These are phyloP conservation scores for Epinephelus lanceolatus DNA, from an alignment of 2,113 vertebrate genomes.

Conservation along the genomic window DNA sequence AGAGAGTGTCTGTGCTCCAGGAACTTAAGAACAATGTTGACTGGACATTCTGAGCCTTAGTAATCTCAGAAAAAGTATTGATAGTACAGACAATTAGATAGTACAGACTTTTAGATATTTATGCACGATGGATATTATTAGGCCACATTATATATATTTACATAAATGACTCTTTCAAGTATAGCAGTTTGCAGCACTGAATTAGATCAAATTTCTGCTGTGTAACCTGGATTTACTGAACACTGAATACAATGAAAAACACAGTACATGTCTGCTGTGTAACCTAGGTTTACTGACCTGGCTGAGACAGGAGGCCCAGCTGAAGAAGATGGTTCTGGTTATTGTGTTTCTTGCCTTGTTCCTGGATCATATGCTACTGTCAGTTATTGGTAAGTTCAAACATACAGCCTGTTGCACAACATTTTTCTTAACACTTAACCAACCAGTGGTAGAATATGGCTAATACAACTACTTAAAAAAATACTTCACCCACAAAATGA, in stretches of 20 bases:
- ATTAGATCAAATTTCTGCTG: too few species aligned
- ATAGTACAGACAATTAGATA: too few species aligned
- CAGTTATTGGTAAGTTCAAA: constrained; percentile 25
- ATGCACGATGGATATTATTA: neutral
- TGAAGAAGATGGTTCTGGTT: constrained; percentile 9
- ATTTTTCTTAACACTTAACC: neutral
- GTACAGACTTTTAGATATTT: neutral
- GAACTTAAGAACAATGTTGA: too few species aligned
- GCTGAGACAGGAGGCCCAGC: constrained; percentile 15
- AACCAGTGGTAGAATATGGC: neutral
- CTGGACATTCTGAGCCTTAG: too few species aligned
- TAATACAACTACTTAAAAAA: neutral
- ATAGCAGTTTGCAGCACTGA: too few species aligned
- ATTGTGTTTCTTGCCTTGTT: constrained; percentile 22
- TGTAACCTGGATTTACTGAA: neutral
- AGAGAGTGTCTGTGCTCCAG: too few species aligned
- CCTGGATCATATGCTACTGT: constrained; percentile 27
- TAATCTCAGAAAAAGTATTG: too few species aligned
- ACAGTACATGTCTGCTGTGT: neutral
- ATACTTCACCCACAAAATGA: too few species aligned
- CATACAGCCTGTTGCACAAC: neutral
- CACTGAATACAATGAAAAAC: neutral
- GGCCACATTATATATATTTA: neutral
- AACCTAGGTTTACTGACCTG: neutral
- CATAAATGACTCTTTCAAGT: neutral